A percentile compares a stretch with the other conserved stretches of the same genome.
Conservation (phyloP, 2,113 vertebrate species). For the Alethe castanea region DNA sequence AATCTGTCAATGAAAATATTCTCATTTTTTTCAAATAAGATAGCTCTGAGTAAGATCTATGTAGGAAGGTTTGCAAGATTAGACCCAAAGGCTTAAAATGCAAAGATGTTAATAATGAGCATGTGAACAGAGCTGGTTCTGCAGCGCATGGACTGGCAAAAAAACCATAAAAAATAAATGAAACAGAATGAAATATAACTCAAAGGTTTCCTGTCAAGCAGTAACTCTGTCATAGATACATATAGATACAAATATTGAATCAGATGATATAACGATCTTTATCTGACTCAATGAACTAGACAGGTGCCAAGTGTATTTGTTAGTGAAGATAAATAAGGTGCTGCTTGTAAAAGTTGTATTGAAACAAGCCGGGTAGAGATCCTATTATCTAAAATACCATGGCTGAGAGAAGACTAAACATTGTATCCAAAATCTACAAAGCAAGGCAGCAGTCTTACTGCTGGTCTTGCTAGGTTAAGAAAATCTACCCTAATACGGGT, state of each 20-base stretch:
- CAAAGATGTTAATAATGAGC: background rate
- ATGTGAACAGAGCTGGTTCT: background rate
- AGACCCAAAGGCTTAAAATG: background rate
- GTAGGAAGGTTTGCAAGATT: conserved; percentile 4
- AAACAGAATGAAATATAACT: background rate
- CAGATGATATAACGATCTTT: background rate
- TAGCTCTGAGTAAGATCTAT: conserved; percentile 21
- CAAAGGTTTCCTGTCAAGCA: background rate
- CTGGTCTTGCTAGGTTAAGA: background rate
- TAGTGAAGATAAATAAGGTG: background rate
- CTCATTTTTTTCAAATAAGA: background rate
- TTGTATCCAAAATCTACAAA: background rate
- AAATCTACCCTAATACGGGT: background rate
- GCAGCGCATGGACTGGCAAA: background rate
- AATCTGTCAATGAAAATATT: background rate
- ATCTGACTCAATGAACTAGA: background rate
- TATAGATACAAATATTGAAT: background rate
- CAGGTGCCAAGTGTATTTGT: background rate
- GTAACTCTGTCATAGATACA: background rate
- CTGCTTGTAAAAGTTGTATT: background rate
- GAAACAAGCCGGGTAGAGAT: background rate
- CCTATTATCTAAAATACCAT: background rate
- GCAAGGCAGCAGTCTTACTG: background rate
- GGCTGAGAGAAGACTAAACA: background rate
- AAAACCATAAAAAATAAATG: background rate